Evolutionary conservation across 2,888 invertebrate species (phyloP).

Genomic region (Villa cingulata): DNA sequence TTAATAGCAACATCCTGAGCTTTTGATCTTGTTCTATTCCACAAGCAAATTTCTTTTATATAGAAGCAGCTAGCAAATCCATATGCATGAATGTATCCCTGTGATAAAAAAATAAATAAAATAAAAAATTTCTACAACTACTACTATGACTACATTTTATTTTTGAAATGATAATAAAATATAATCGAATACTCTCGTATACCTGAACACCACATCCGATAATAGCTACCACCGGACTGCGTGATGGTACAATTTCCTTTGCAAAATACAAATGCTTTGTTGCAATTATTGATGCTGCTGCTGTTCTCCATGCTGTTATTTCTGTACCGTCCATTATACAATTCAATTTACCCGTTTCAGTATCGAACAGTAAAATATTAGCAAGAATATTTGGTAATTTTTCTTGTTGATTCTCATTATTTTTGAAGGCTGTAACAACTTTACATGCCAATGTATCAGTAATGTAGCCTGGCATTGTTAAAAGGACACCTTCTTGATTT

Average conservation of each 20-base stretch:
- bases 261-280: conserved; percentile 38
- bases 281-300: conserved; percentile 43
- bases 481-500: conserved; percentile 20
- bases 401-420: conserved; percentile 26
- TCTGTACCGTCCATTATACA: conserved; percentile 40
- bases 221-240: conserved; percentile 28
- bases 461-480: conserved; percentile 39
- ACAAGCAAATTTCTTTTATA: conserved; percentile 39
- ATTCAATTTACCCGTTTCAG: conserved; percentile 34
- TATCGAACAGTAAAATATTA: conserved; percentile 37
- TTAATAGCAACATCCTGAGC: conserved; percentile 28
- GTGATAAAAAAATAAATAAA: neutral
- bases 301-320: conserved; percentile 45
- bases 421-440: conserved; percentile 35
- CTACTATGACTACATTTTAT: too few species aligned
- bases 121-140: too few species aligned
- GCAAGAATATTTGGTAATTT: conserved; percentile 36
- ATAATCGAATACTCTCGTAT: neutral
- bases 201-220: conserved; percentile 43
- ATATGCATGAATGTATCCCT: conserved; percentile 37
- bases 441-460: conserved; percentile 38
- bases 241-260: neutral
- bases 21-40: conserved; percentile 38
- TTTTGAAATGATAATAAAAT: too few species aligned
- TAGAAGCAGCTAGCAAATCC: conserved; percentile 38